Conservation (phyloP, 2,113 vertebrate genomes). For the Taurulus bubalis region DNA sequence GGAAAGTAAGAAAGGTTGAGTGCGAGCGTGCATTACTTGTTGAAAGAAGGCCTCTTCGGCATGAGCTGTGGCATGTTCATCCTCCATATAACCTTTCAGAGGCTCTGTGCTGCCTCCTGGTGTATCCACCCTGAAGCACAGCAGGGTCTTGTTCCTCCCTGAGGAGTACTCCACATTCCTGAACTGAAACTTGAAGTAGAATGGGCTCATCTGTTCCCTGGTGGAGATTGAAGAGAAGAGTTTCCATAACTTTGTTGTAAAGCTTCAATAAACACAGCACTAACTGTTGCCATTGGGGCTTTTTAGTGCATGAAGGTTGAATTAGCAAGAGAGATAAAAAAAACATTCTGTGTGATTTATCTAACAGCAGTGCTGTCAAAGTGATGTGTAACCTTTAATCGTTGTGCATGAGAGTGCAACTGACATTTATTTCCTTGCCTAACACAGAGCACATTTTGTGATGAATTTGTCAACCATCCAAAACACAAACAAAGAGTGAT, state of each 20-base stretch:
- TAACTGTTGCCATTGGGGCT: background rate
- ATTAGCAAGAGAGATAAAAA: background rate
- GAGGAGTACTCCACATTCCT: slow-evolving; percentile 98
- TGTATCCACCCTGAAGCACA: slow-evolving; percentile 92
- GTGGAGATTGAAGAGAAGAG: slow-evolving; percentile 25
- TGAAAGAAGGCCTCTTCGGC: slow-evolving; percentile 95
- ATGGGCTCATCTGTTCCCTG: slow-evolving; percentile 91
- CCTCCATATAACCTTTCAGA: slow-evolving; percentile 92
- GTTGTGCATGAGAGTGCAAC: background rate
- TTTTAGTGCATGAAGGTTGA: background rate
- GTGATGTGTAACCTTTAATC: background rate
- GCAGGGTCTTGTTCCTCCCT: slow-evolving; percentile 95
- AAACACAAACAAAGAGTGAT: slow-evolving; percentile 12
- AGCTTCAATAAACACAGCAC: background rate
- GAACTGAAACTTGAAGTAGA: slow-evolving; percentile 98
- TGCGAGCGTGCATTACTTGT: slow-evolving; percentile 62
- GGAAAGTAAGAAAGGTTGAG: background rate
- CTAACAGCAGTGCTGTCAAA: slow-evolving; percentile 1
- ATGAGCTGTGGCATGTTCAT: slow-evolving; percentile 90
- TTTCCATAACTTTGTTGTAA: slow-evolving; percentile 21
- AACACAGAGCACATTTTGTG: background rate
- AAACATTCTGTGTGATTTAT: background rate
- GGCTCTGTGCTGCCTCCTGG: slow-evolving; percentile 84
- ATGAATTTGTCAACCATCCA: slow-evolving; percentile 13
- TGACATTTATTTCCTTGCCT: background rate